Evolutionary conservation across 2,113 vertebrate genomes (phyloP).

Genomic region (Bettongia penicillata): DNA sequence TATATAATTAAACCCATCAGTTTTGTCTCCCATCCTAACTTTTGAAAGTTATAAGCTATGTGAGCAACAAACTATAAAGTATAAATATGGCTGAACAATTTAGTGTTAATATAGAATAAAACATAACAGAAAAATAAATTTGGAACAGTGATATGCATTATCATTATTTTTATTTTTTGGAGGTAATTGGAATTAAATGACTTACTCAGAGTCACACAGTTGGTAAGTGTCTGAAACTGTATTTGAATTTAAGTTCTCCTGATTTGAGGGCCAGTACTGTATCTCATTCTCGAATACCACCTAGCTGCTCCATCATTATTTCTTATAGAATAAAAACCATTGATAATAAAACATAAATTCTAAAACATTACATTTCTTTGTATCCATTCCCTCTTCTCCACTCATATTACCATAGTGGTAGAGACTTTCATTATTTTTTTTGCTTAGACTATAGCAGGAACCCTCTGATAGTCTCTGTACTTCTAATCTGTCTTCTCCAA

Average conservation of each 20-base stretch:
- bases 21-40: not conserved
- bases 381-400: not conserved
- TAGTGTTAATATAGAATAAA: not conserved
- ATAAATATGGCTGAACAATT: not conserved
- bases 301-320: no score
- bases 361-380: not conserved
- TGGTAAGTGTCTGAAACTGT: no score
- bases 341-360: not conserved
- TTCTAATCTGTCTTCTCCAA: not conserved
- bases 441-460: not conserved
- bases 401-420: not conserved
- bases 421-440: not conserved
- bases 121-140: not conserved
- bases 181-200: no score
- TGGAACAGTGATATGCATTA: not conserved
- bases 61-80: not conserved
- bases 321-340: not conserved
- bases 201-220: no score
- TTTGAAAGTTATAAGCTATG: not conserved
- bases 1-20: not conserved
- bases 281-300: no score
- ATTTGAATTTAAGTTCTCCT: no score
- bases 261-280: no score
- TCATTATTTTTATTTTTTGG: not conserved
- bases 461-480: not conserved